These are phyloP conservation scores for Andrena fulva DNA, from an alignment of 2,888 invertebrate species.

Conservation along the genomic window DNA sequence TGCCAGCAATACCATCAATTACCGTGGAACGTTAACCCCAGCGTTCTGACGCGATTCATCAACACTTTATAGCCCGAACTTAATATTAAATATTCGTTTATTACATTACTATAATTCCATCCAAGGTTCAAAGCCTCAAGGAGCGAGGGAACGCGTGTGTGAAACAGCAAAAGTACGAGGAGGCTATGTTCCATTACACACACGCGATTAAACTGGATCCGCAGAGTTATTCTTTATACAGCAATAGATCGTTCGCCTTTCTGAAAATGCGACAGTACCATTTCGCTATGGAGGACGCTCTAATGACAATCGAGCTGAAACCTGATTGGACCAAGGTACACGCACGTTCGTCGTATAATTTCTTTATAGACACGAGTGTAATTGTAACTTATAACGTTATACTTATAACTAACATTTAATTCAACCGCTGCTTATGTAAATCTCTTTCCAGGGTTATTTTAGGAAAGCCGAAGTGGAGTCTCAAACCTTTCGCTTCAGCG, in stretches of 20 bases:
- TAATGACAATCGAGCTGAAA: slow-evolving; percentile 90
- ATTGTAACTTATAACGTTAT: neutral
- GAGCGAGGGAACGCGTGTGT: slow-evolving; percentile 92
- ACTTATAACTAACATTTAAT: neutral
- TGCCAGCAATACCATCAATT: neutral
- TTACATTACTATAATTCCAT: slow-evolving; percentile 32
- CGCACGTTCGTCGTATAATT: neutral
- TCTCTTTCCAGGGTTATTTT: slow-evolving; percentile 88
- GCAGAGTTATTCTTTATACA: slow-evolving; percentile 90
- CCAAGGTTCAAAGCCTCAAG: slow-evolving; percentile 85
- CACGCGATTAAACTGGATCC: slow-evolving; percentile 91
- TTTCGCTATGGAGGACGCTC: slow-evolving; percentile 92
- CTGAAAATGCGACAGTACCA: slow-evolving; percentile 92
- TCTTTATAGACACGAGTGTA: neutral
- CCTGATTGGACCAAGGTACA: slow-evolving; percentile 92
- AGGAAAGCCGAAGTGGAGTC: slow-evolving; percentile 90
- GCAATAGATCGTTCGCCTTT: slow-evolving; percentile 93
- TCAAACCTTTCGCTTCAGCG: slow-evolving; percentile 88
- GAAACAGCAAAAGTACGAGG: slow-evolving; percentile 89
- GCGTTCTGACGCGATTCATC: neutral
- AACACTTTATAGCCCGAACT: neutral
- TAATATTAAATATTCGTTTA: neutral
- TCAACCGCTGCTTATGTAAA: neutral
- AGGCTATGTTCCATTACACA: slow-evolving; percentile 92
- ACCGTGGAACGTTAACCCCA: neutral